Percentiles rank a stretch among this genome's conserved stretches.
These are phyloP conservation scores for Drosophila pseudotakahashii DNA, from an alignment of 2,888 invertebrate species.

Conservation along the genomic window DNA sequence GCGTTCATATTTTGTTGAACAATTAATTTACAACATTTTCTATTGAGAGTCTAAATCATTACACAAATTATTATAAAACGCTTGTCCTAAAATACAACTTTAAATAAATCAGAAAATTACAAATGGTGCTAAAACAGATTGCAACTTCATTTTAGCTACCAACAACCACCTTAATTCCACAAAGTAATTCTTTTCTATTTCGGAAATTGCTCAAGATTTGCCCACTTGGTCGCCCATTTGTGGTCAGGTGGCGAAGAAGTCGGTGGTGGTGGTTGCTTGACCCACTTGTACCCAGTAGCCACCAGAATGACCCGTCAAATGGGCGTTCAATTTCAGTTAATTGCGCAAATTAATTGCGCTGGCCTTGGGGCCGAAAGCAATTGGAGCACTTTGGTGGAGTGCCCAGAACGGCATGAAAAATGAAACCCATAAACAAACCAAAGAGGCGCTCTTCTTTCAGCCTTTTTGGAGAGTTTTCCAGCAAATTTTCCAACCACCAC, in stretches of 20 bases:
- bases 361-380: conserved; percentile 57
- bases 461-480: conserved; percentile 42
- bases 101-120: too few species aligned
- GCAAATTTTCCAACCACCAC: conserved; percentile 55
- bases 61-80: too few species aligned
- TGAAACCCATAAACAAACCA: conserved; percentile 39
- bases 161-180: background rate
- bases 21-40: too few species aligned
- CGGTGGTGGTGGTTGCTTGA: conserved; percentile 17
- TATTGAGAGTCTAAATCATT: too few species aligned
- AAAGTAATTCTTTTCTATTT: conserved; percentile 9
- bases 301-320: conserved; percentile 60
- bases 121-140: background rate
- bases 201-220: conserved; percentile 24
- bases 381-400: conserved; percentile 47
- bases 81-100: too few species aligned
- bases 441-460: conserved; percentile 2
- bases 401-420: conserved; percentile 29
- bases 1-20: too few species aligned
- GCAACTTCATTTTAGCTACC: background rate
- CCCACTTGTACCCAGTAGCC: conserved; percentile 31
- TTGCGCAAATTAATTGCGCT: conserved; percentile 69
- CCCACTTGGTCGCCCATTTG: conserved; percentile 2
- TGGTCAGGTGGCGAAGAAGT: conserved; percentile 11
- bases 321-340: conserved; percentile 72